Evolutionary conservation across 2,888 invertebrate genomes (phyloP), one percentile per base, ranked within the genome.

Genomic region (Athalia circularis): DNA sequence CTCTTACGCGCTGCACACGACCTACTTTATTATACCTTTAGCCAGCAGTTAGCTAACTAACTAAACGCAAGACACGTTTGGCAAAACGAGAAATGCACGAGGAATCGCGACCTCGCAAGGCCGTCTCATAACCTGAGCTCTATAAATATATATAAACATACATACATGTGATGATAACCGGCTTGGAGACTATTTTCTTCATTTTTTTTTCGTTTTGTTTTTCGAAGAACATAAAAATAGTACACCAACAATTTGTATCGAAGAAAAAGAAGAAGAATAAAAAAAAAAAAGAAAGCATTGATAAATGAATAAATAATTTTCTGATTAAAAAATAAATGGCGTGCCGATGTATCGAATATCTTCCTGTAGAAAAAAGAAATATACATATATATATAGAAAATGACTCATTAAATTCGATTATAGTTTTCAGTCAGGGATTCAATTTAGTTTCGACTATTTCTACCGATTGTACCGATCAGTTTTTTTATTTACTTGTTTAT

Each of bases 101-200:
- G 43, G 54, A 8, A 9, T 8, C 8, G 43, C 54, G 68, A 68
- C 68, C 68, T 68, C 52, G 68, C 68, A 68, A 68, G 68, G 68
- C 68, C 68, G 68, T 29, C 29, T 29, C 29, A 29, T 29, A 29
- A 29, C 29, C 29, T 29, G 29, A 29, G 29, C 29, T 29, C 29
- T 29, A 29, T 29, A 29, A 29, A 29, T 29, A 29, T 29, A 29
- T 29, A 29, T 0, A 29, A 29, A 29, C 29, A n/a, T n/a, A n/a
- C n/a, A n/a, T n/a, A n/a, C n/a, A 29, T 29, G 29, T 29, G 2
- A 29, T 29, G 29, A 29, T 29, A 29, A 29, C 29, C 29, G 29
- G 29, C 29, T 29, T 29, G 2, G 29, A 29, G 29, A 29, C 29
- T 29, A 29, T 29, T 29, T 29, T 29, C 2, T 29, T 29, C 2